Evolutionary conservation across 2,797 vertebrate genomes (phyloP).

Genomic region (Darevskia nairensis): DNA sequence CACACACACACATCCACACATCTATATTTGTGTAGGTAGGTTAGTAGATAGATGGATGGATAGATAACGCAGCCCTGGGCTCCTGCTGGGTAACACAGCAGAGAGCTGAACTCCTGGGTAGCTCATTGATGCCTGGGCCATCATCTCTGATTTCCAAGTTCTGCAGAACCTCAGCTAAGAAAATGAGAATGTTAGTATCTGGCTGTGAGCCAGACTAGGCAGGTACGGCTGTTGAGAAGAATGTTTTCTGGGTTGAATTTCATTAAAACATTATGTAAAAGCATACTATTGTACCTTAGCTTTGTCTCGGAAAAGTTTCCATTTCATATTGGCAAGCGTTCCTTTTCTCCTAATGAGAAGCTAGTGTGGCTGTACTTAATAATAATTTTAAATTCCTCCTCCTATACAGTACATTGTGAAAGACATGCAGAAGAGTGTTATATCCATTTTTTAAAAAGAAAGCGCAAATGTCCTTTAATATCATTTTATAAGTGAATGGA

Average conservation of each 20-base stretch:
- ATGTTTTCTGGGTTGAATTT: slow-evolving; percentile 39
- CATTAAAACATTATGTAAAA: slow-evolving; percentile 36
- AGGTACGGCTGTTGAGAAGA: slow-evolving; percentile 23
- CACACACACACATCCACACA: not conserved
- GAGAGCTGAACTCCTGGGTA: not conserved
- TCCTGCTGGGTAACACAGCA: not conserved
- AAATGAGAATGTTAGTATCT: slow-evolving; percentile 38
- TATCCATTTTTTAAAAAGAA: not conserved
- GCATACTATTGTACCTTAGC: not conserved
- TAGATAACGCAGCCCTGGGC: not conserved
- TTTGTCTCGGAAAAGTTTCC: not conserved
- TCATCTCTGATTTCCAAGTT: slow-evolving; percentile 33
- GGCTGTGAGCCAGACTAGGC: slow-evolving; percentile 24
- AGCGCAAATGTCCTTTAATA: slow-evolving; percentile 1
- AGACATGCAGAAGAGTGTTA: not conserved
- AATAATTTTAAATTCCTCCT: not conserved
- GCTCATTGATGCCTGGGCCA: not conserved
- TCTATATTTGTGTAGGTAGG: too few species aligned
- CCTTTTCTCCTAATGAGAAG: slow-evolving; percentile 3
- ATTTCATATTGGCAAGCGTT: slow-evolving; percentile 15
- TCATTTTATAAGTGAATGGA: slow-evolving; percentile 38
- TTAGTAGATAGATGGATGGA: too few species aligned
- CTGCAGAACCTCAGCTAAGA: slow-evolving; percentile 16
- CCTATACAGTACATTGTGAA: not conserved
- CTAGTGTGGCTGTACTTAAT: slow-evolving; percentile 12